Evolutionary conservation across 2,797 vertebrate species (phyloP).

Genomic region (Phylloscopus collybita): DNA sequence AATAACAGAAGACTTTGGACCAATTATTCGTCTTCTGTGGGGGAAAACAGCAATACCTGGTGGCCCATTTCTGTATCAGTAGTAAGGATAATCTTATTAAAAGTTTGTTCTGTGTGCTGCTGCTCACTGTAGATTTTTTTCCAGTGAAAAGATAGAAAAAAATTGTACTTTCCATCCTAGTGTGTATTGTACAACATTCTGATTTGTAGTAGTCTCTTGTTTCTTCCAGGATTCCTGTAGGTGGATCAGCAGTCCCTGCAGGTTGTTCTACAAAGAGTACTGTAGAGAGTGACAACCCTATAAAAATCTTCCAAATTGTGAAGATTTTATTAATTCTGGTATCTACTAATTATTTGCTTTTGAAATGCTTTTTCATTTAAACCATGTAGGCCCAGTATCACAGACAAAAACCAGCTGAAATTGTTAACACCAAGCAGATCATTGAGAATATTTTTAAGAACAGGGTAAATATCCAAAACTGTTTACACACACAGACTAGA

Average conservation of each 20-base stretch:
- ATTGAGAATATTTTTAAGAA: background rate
- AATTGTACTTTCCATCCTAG: background rate
- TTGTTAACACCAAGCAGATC: background rate
- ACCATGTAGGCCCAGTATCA: background rate
- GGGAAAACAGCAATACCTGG: background rate
- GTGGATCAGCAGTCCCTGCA: background rate
- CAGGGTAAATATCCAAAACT: background rate
- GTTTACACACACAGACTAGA: background rate
- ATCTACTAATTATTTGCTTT: background rate
- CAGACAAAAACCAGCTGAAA: accelerated
- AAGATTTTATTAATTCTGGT: background rate
- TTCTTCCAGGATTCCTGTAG: background rate
- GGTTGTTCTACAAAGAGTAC: background rate
- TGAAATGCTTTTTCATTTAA: background rate
- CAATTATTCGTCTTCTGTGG: background rate
- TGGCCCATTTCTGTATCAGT: background rate
- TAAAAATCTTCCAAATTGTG: background rate
- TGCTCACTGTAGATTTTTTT: background rate
- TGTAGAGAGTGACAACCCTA: background rate
- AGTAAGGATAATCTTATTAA: background rate
- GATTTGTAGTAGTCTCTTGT: background rate
- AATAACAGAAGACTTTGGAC: background rate
- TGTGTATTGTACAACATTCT: background rate
- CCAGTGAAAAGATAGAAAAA: background rate
- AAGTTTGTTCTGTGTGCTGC: background rate